phyloP scores from a whole-genome alignment of 2,888 invertebrate genomes.

The Latrodectus hesperus region DNA sequence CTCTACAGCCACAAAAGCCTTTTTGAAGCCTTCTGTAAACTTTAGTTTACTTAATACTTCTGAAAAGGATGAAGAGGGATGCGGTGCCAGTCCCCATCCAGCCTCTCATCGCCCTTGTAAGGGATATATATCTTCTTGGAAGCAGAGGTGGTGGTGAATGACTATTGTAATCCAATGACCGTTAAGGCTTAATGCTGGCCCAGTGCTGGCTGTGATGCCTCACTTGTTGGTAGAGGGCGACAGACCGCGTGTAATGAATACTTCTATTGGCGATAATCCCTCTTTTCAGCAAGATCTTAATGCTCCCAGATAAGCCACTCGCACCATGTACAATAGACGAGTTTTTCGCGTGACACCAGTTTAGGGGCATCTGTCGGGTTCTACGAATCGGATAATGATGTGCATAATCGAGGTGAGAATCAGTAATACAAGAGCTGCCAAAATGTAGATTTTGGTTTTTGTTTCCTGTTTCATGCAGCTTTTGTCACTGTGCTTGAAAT shows the following conservation, averaged over 20 bases:
- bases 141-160: constrained; percentile 21
- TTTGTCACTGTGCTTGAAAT: too few species aligned
- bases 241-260: constrained; percentile 67
- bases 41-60: constrained; percentile 54
- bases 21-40: constrained; percentile 7
- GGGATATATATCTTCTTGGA: constrained; percentile 29
- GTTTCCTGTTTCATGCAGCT: too few species aligned
- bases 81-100: background rate
- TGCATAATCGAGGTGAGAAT: background rate
- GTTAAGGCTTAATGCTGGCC: constrained; percentile 46
- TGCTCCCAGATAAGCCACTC: constrained; percentile 57
- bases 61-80: background rate
- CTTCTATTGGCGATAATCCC: constrained; percentile 61
- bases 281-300: constrained; percentile 52
- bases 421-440: background rate
- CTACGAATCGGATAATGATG: constrained; percentile 44
- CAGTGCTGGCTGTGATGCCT: constrained; percentile 48
- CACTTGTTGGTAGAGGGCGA: constrained; percentile 51
- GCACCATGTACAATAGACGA: constrained; percentile 26
- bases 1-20: background rate
- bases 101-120: constrained; percentile 19
- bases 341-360: constrained; percentile 44
- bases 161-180: constrained; percentile 66
- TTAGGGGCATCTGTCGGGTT: constrained; percentile 53
- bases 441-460: too few species aligned